Evolutionary conservation across 2,888 invertebrate species (phyloP).

Genomic region (Eulithis prunata): DNA sequence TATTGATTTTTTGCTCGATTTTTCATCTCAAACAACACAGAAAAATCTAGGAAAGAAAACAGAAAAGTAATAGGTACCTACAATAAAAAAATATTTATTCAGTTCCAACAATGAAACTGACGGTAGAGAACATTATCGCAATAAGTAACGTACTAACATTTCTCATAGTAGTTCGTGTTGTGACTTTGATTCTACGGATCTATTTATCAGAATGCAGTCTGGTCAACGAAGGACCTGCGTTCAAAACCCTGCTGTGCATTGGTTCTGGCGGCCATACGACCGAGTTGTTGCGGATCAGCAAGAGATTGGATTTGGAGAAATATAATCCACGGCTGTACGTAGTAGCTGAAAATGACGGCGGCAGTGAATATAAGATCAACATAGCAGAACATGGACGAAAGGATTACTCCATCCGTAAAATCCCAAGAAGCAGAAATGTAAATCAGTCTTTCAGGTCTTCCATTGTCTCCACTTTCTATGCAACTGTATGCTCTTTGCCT

Average conservation of each 20-base stretch:
- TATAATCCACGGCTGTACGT: slow-evolving; percentile 92
- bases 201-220: slow-evolving; percentile 55
- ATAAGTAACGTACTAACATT: slow-evolving; percentile 28
- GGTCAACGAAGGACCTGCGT: slow-evolving; percentile 44
- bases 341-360: slow-evolving; percentile 90
- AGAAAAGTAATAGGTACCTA: no score
- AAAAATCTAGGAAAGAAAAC: no score
- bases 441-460: slow-evolving; percentile 93
- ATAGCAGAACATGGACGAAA: slow-evolving; percentile 69
- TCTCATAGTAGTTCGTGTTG: slow-evolving; percentile 47
- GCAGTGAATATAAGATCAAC: slow-evolving; percentile 88
- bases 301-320: slow-evolving; percentile 84
- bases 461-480: slow-evolving; percentile 89
- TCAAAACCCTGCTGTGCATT: slow-evolving; percentile 86
- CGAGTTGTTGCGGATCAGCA: slow-evolving; percentile 93
- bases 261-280: slow-evolving; percentile 97
- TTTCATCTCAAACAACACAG: no score
- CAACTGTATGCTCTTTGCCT: slow-evolving; percentile 88
- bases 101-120: slow-evolving; percentile 4
- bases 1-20: no score
- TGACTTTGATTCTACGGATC: slow-evolving; percentile 57
- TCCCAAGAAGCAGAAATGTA: slow-evolving; percentile 94
- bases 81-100: background rate
- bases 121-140: slow-evolving; percentile 11
- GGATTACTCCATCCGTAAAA: slow-evolving; percentile 81